A percentile compares a stretch with the other conserved stretches of the same genome.
These are phyloP conservation scores for Carpatolechia fugitivella DNA, from an alignment of 2,888 invertebrate genomes.

Conservation along the genomic window DNA sequence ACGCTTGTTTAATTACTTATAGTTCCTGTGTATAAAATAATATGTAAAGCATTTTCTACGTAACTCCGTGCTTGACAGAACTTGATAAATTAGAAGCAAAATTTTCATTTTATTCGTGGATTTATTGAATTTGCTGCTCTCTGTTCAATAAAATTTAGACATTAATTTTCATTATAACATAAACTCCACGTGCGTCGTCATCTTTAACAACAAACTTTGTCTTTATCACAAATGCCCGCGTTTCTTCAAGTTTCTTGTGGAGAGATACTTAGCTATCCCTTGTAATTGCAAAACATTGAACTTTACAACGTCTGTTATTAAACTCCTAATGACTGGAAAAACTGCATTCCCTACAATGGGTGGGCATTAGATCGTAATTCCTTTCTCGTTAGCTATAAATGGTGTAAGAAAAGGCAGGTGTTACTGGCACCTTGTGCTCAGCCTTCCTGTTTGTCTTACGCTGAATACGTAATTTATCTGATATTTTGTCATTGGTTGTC, in stretches of 20 bases:
- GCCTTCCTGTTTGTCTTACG: conserved; percentile 56
- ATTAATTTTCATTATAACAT: background rate
- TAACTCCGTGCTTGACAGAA: too few relatives aligned
- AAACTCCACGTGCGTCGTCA: background rate
- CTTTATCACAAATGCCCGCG: background rate
- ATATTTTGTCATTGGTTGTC: conserved; percentile 40
- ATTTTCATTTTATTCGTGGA: too few relatives aligned
- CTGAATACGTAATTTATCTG: conserved; percentile 53
- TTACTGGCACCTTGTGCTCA: conserved; percentile 59
- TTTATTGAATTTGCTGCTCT: too few relatives aligned
- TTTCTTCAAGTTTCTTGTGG: background rate
- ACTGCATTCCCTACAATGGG: conserved; percentile 15
- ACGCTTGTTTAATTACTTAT: background rate
- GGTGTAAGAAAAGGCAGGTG: conserved; percentile 54
- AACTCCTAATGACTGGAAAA: conserved; percentile 20
- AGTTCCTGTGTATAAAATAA: background rate
- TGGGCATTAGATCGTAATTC: conserved; percentile 18
- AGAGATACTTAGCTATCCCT: background rate
- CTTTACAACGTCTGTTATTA: conserved; percentile 10
- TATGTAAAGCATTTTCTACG: too few relatives aligned
- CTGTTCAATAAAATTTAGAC: too few relatives aligned
- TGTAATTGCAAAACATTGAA: conserved; percentile 6
- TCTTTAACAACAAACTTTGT: background rate
- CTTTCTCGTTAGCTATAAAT: conserved; percentile 29
- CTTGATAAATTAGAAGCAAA: too few relatives aligned